Evolutionary conservation across 1,140 invertebrate species (phyloP), one percentile per base, ranked within the genome.

Genomic region (Leucophenga varia): DNA sequence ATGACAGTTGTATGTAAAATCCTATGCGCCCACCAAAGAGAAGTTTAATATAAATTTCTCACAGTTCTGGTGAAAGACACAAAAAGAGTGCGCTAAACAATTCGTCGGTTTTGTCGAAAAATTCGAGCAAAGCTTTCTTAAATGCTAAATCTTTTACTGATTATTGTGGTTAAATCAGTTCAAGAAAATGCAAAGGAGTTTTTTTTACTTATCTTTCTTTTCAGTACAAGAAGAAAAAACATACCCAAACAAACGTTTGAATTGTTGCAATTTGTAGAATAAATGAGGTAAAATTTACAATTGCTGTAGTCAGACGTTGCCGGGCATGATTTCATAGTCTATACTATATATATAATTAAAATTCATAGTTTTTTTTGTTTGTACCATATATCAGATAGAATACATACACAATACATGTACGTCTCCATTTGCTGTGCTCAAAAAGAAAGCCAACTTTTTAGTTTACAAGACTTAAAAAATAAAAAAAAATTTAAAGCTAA

Each of bases 21-120:
- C 35, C n/a, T 16, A 44, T 43, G 25, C 25, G 43, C n/a, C 20
- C 28, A 40, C 51, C 50, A 70, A 52, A 56, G 59, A 70, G 65
- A 70, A 70, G 61, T 70, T 70, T 70, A 70, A 70, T 70, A 71
- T 70, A 70, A 70, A 70, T 71, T 60, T 70, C 67, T 67, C 54
- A 52, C n/a, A 64, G 20, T 59, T 51, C 48, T 44, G 42, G 45
- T 44, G 41, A 30, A 20, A 6, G 30, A 19, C 35, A 32, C 14
- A 28, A 38, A 30, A 53, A 45, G 44, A 54, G 48, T 54, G 45
- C 50, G n/a, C 14, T 43, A 18, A 37, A 25, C 37, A 44, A 38
- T 52, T 46, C 41, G 17, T 30, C 32, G 12, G n/a, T 63, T 54
- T 32, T n/a, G 7, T 47, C 17, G 19, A 47, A 13, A 25, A 19